A percentile compares a stretch with the other conserved stretches of the same genome.
Conservation (phyloP, 2,888 invertebrate genomes). For the Eristalinus sepulchralis region DNA sequence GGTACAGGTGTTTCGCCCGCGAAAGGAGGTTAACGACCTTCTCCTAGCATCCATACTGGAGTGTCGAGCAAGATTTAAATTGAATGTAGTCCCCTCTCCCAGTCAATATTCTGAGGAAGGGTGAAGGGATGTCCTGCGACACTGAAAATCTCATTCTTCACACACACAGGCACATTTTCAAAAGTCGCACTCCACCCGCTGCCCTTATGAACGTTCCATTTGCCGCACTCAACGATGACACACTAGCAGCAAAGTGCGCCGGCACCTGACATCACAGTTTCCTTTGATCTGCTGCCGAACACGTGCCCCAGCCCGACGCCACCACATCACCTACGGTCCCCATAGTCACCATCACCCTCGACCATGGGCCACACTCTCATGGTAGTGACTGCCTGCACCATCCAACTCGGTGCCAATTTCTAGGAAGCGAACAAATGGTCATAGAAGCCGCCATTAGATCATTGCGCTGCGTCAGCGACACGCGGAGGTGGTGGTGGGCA, state of each 20-base stretch:
- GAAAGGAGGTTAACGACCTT: neutral
- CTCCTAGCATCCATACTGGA: no score
- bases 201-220: conserved; percentile 10
- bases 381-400: conserved; percentile 32
- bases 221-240: conserved; percentile 50
- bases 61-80: no score
- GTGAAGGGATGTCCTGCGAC: no score
- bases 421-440: conserved; percentile 68
- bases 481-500: conserved; percentile 26
- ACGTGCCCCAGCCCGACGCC: conserved; percentile 24
- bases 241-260: conserved; percentile 63
- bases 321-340: conserved; percentile 36
- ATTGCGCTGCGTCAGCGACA: conserved; percentile 37
- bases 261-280: conserved; percentile 54
- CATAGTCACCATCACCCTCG: conserved; percentile 30
- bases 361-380: conserved; percentile 38
- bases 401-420: conserved; percentile 53
- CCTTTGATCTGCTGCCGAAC: conserved; percentile 63
- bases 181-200: no score
- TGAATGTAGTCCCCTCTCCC: no score
- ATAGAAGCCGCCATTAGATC: conserved; percentile 65
- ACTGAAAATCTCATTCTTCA: no score
- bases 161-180: no score
- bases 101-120: no score
- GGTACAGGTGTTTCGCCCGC: conserved; percentile 5